Evolutionary conservation across 64 coral and sea anemone species (phyloP).

Genomic region (Pocillopora verrucosa): DNA sequence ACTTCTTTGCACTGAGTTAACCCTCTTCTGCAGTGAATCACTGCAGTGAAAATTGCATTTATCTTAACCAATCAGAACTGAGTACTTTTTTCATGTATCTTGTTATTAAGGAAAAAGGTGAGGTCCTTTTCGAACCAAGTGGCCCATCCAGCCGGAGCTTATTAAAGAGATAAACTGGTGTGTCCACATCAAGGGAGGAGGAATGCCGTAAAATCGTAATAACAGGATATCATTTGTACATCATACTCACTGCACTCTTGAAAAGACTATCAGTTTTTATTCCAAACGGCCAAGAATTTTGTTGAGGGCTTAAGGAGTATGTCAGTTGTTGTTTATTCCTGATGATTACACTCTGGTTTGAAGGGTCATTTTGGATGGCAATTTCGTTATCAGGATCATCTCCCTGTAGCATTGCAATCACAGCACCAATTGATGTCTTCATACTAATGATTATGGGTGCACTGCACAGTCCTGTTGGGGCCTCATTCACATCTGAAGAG

Average conservation of each 20-base stretch:
- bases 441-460: slow-evolving; percentile 44
- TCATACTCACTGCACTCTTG: slow-evolving; percentile 29
- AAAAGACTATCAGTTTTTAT: slow-evolving; percentile 31
- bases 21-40: no score
- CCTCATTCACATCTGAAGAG: slow-evolving; percentile 81
- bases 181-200: no score
- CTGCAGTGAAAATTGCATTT: no score
- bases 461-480: slow-evolving; percentile 54
- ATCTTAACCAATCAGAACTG: no score
- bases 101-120: no score
- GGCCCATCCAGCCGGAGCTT: no score
- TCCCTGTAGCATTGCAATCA: slow-evolving; percentile 34
- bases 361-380: not conserved
- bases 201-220: not conserved
- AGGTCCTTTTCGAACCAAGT: no score
- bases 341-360: slow-evolving; percentile 5
- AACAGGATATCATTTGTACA: not conserved
- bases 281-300: slow-evolving; percentile 39
- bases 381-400: slow-evolving; percentile 80
- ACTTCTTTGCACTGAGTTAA: no score
- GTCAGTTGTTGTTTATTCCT: slow-evolving; percentile 50
- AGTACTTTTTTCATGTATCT: no score
- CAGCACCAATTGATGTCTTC: slow-evolving; percentile 59
- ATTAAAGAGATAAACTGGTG: no score
- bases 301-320: slow-evolving; percentile 24